These are phyloP conservation scores for Prionailurus bengalensis DNA, from an alignment of 2,113 vertebrate species.

Conservation along the genomic window DNA sequence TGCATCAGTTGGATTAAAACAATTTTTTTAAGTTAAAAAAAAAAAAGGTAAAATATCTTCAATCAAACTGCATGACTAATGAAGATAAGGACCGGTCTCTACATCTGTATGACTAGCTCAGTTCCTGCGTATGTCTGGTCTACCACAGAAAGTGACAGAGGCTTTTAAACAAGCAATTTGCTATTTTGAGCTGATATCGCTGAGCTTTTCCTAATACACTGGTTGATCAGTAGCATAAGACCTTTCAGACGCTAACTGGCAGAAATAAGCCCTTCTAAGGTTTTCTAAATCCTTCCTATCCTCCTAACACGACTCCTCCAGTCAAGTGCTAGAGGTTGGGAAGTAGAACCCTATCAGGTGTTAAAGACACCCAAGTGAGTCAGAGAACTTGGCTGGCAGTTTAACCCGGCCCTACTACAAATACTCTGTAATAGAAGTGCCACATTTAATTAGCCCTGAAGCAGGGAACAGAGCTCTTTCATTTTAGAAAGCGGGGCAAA, in stretches of 20 bases:
- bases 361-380: constrained; percentile 66
- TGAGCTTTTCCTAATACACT: constrained; percentile 43
- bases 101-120: background rate
- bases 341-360: constrained; percentile 74
- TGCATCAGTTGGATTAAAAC: background rate
- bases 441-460: constrained; percentile 71
- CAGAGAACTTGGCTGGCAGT: constrained; percentile 52
- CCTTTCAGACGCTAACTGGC: constrained; percentile 36
- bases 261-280: constrained; percentile 56
- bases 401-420: constrained; percentile 53
- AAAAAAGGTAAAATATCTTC: background rate
- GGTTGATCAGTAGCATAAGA: constrained; percentile 63
- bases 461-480: constrained; percentile 66
- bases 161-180: constrained; percentile 58
- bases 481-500: background rate
- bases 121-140: background rate
- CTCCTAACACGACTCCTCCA: constrained; percentile 59
- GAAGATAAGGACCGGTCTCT: background rate
- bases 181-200: background rate
- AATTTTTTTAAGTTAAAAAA: background rate
- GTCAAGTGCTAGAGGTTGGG: constrained; percentile 65
- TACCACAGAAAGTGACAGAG: constrained; percentile 5
- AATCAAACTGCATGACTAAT: background rate
- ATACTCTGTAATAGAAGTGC: constrained; percentile 69
- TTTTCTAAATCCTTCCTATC: constrained; percentile 71